Conservation (phyloP, 2,113 vertebrate genomes). For the Phylloscopus trochiloides region DNA sequence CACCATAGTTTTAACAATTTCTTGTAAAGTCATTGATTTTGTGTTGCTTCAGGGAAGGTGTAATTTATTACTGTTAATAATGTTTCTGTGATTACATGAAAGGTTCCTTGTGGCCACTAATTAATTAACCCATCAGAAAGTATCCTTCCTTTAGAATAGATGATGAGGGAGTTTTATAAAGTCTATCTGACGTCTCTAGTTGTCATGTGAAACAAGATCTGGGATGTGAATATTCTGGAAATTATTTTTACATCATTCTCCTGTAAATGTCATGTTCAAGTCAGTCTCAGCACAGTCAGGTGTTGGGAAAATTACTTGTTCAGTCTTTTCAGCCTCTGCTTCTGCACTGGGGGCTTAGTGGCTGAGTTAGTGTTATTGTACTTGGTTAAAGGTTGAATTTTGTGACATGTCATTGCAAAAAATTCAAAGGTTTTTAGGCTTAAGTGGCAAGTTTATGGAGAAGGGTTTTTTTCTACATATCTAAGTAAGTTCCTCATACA, state of each 20-base stretch:
- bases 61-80: slow-evolving; percentile 15
- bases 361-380: background rate
- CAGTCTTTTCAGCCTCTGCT: background rate
- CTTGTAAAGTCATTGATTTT: slow-evolving; percentile 32
- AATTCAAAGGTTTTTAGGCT: background rate
- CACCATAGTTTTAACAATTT: background rate
- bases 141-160: background rate
- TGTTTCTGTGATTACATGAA: background rate
- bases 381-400: background rate
- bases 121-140: slow-evolving; percentile 17
- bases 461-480: background rate
- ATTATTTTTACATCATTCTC: background rate
- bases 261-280: background rate
- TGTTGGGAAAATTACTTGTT: background rate
- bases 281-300: background rate
- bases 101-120: background rate
- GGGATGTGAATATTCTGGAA: background rate
- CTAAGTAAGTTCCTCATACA: background rate
- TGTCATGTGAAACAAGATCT: background rate
- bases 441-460: background rate
- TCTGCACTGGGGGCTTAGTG: background rate
- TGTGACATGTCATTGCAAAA: background rate
- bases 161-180: background rate
- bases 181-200: background rate
- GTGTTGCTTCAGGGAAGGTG: background rate